Conservation (phyloP, 2,888 invertebrate genomes). For the Malacosoma neustria region DNA sequence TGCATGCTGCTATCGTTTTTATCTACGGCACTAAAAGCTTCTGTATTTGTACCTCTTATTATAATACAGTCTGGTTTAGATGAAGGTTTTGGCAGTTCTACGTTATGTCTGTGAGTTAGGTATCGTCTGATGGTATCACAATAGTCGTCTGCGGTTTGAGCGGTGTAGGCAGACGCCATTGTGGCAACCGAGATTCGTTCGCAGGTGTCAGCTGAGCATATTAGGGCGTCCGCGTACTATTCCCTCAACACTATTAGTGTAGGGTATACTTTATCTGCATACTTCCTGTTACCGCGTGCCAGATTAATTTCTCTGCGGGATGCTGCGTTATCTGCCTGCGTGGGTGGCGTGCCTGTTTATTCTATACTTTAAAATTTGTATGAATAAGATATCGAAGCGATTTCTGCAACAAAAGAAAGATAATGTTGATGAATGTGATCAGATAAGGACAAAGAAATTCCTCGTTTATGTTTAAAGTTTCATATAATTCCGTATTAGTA, state of each 20-base stretch:
- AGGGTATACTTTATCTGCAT: constrained; percentile 43
- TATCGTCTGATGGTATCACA: constrained; percentile 2
- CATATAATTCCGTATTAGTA: not conserved
- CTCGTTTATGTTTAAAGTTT: constrained; percentile 2
- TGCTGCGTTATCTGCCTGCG: constrained; percentile 48
- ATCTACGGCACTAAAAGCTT: constrained; percentile 17
- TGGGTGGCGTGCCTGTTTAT: constrained; percentile 51
- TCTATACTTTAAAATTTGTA: constrained; percentile 59
- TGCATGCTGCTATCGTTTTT: constrained; percentile 32
- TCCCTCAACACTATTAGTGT: constrained; percentile 25
- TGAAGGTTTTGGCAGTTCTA: constrained; percentile 14
- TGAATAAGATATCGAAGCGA: constrained; percentile 61
- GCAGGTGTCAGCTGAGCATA: constrained; percentile 57
- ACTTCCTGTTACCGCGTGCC: constrained; percentile 57
- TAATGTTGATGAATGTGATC: constrained; percentile 25
- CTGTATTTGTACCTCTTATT: not conserved
- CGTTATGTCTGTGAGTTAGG: constrained; percentile 8
- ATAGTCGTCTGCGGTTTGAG: constrained; percentile 11
- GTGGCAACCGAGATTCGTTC: constrained; percentile 16
- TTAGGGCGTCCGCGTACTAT: constrained; percentile 20
- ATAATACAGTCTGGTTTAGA: constrained; percentile 12
- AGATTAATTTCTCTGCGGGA: constrained; percentile 66
- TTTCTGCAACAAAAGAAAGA: constrained; percentile 64
- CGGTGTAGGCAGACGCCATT: constrained; percentile 18
- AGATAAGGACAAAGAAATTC: constrained; percentile 29